These are phyloP conservation scores for Callionymus lyra DNA, from an alignment of 2,113 vertebrate genomes.

Conservation along the genomic window DNA sequence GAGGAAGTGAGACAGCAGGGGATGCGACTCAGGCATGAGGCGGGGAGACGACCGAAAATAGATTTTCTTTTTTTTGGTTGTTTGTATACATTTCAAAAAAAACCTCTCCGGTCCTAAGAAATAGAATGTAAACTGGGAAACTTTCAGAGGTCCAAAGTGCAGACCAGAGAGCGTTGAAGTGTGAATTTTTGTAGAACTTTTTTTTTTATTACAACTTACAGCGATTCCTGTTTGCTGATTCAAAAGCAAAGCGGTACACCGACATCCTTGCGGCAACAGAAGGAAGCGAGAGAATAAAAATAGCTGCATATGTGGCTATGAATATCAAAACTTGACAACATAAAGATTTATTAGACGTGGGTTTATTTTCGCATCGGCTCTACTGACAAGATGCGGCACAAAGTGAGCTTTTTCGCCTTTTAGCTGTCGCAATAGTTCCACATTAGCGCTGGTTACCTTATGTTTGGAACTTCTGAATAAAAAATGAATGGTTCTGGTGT, in stretches of 20 bases:
- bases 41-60: conserved; percentile 28
- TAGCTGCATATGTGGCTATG: too few relatives aligned
- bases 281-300: too few relatives aligned
- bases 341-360: too few relatives aligned
- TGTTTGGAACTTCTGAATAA: too few relatives aligned
- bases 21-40: conserved; percentile 23
- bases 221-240: conserved; percentile 6
- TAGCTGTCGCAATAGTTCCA: too few relatives aligned
- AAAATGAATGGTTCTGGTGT: too few relatives aligned
- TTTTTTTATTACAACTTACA: conserved; percentile 1
- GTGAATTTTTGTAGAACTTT: conserved; percentile 16
- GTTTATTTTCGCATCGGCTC: too few relatives aligned
- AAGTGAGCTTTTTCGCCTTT: too few relatives aligned
- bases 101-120: conserved; percentile 11
- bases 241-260: conserved; percentile 1
- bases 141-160: conserved; percentile 35
- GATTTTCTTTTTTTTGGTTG: conserved; percentile 1
- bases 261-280: too few relatives aligned
- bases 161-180: conserved; percentile 29
- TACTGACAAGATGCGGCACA: too few relatives aligned
- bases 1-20: conserved; percentile 27
- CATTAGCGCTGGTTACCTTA: too few relatives aligned
- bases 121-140: conserved; percentile 20
- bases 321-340: too few relatives aligned
- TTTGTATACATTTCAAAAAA: conserved; percentile 11